Conservation (phyloP, 2,888 invertebrate species). For the Cryptophagus acutangulus region DNA sequence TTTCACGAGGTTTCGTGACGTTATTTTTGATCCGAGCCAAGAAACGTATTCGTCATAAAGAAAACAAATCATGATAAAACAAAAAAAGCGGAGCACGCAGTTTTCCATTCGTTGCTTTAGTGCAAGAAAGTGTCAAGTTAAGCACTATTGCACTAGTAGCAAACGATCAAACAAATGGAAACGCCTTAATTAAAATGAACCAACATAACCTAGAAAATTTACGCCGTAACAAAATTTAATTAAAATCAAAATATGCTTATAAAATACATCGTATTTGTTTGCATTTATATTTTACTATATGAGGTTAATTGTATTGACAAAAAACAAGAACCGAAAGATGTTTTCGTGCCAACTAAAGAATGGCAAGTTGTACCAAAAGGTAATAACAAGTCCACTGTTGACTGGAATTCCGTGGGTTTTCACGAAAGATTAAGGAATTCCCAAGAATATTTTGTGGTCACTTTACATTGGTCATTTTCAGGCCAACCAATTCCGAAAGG, state of each 20-base stretch:
- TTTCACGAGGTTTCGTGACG: no score
- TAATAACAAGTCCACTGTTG: constrained; percentile 33
- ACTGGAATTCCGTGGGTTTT: not conserved
- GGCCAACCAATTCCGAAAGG: constrained; percentile 70
- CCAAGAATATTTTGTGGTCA: constrained; percentile 2
- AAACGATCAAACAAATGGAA: not conserved
- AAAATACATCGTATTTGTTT: constrained; percentile 11
- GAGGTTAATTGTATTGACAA: constrained; percentile 12
- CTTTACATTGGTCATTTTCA: constrained; percentile 37
- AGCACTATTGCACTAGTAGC: not conserved
- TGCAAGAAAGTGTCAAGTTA: no score
- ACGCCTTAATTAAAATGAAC: no score
- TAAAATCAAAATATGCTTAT: constrained; percentile 7
- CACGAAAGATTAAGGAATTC: not conserved
- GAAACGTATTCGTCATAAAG: no score
- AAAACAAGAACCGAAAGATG: constrained; percentile 37
- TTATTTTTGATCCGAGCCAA: no score
- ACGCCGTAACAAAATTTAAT: constrained; percentile 16
- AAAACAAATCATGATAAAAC: no score
- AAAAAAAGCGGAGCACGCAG: no score
- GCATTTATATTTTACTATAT: constrained; percentile 12
- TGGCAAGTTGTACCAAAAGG: constrained; percentile 63
- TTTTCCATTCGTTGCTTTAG: no score
- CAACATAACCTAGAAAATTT: constrained; percentile 1
- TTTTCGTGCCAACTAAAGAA: constrained; percentile 57